Conservation (phyloP, 2,797 vertebrate genomes). For the Catamblyrhynchus diadema region DNA sequence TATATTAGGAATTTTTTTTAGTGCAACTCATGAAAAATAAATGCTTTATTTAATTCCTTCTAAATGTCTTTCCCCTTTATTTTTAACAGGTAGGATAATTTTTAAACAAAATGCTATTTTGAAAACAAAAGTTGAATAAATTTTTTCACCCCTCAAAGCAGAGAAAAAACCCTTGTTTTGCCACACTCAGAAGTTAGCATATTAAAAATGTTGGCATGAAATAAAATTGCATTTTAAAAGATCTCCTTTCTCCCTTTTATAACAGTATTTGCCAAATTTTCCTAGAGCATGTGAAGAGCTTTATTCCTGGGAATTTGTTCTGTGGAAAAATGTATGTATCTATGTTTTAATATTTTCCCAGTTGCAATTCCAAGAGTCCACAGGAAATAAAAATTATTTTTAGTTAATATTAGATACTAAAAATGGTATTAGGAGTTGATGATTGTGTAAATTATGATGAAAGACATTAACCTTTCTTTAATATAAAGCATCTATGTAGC, state of each 20-base stretch:
- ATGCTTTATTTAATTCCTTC: neutral
- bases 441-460: neutral
- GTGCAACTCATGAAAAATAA: neutral
- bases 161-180: neutral
- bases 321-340: neutral
- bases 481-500: neutral
- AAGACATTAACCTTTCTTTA: neutral
- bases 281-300: neutral
- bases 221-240: neutral
- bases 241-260: neutral
- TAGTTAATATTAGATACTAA: neutral
- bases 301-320: neutral
- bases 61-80: neutral
- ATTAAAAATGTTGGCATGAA: neutral
- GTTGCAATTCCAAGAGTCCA: neutral
- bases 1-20: neutral
- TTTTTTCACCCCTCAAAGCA: fast-evolving
- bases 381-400: neutral
- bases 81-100: neutral
- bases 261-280: neutral
- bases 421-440: neutral
- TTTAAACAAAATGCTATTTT: neutral
- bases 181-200: neutral
- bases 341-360: neutral
- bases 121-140: neutral